Evolutionary conservation across 2,113 vertebrate species (phyloP).

Genomic region (Nibea coibor): DNA sequence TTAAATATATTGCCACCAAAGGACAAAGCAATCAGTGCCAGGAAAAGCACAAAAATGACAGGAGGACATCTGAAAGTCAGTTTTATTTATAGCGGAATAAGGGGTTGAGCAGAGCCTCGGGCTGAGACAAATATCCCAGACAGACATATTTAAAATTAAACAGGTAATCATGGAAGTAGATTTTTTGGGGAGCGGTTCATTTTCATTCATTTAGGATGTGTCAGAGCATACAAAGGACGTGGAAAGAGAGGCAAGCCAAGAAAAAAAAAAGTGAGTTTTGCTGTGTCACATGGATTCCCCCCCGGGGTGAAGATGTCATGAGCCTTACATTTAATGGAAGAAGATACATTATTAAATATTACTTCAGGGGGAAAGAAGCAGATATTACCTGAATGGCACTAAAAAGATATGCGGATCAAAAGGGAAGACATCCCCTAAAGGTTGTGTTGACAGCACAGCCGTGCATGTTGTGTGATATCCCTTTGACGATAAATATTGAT

Average conservation of each 20-base stretch:
- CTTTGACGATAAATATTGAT: slow-evolving; percentile 18
- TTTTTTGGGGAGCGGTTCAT: slow-evolving; percentile 54
- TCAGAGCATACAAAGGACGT: slow-evolving; percentile 49
- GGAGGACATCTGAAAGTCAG: slow-evolving; percentile 68
- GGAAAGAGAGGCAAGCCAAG: slow-evolving; percentile 19
- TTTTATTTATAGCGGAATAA: slow-evolving; percentile 45
- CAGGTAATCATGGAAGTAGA: slow-evolving; percentile 57
- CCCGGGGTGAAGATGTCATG: slow-evolving; percentile 34
- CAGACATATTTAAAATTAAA: slow-evolving; percentile 57
- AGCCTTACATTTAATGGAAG: slow-evolving; percentile 36
- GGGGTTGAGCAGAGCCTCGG: slow-evolving; percentile 23
- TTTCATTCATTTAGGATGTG: slow-evolving; percentile 59
- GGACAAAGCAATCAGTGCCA: slow-evolving; percentile 42
- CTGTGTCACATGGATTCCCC: slow-evolving; percentile 35
- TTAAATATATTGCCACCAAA: slow-evolving; percentile 39
- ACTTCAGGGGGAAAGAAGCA: not conserved
- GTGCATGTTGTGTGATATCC: slow-evolving; percentile 9
- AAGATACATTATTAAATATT: slow-evolving; percentile 50
- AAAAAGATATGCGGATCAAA: slow-evolving; percentile 22
- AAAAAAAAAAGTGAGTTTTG: slow-evolving; percentile 15
- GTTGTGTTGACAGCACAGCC: slow-evolving; percentile 8
- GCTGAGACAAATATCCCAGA: slow-evolving; percentile 54
- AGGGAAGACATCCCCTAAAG: slow-evolving; percentile 1
- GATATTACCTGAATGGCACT: slow-evolving; percentile 13
- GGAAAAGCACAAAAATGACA: slow-evolving; percentile 25